Conservation (phyloP, 1,140 invertebrate genomes). For the Diachasmimorpha longicaudata region DNA sequence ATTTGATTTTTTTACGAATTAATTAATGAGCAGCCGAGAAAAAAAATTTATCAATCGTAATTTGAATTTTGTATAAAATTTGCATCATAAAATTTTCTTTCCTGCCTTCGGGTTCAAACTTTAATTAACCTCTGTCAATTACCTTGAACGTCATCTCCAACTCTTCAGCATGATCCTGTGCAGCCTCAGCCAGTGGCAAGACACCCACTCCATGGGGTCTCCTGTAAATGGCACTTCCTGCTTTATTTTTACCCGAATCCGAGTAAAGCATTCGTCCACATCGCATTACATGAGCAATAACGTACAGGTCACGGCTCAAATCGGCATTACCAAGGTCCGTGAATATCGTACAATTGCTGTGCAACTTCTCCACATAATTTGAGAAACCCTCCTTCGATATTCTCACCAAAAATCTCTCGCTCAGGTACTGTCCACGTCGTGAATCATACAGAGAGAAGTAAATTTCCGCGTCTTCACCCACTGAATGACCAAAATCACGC, state of each 20-base stretch:
- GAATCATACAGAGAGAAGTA: conserved; percentile 87
- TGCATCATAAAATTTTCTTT: too few species aligned
- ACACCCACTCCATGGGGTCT: conserved; percentile 87
- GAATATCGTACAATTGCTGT: conserved; percentile 88
- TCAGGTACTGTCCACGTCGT: conserved; percentile 73
- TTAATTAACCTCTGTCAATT: neutral
- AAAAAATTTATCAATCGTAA: too few species aligned
- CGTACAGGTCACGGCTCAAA: conserved; percentile 80
- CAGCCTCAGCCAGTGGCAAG: conserved; percentile 69
- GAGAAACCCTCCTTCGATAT: conserved; percentile 90
- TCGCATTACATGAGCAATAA: conserved; percentile 87
- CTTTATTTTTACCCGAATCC: conserved; percentile 75
- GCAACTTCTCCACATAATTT: conserved; percentile 85
- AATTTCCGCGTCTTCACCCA: conserved; percentile 87
- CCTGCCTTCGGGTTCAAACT: too few species aligned
- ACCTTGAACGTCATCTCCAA: conserved; percentile 75
- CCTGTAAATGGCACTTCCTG: conserved; percentile 68
- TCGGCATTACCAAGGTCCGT: conserved; percentile 84
- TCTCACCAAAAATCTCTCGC: conserved; percentile 86
- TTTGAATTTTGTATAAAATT: too few species aligned
- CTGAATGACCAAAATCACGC: conserved; percentile 84
- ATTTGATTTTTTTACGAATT: too few species aligned
- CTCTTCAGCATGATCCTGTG: conserved; percentile 68
- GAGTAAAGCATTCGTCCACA: conserved; percentile 87
- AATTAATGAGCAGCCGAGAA: too few species aligned